These are phyloP conservation scores for Pygmarrhopalites habei DNA, from an alignment of 1,140 invertebrate species.

Conservation along the genomic window DNA sequence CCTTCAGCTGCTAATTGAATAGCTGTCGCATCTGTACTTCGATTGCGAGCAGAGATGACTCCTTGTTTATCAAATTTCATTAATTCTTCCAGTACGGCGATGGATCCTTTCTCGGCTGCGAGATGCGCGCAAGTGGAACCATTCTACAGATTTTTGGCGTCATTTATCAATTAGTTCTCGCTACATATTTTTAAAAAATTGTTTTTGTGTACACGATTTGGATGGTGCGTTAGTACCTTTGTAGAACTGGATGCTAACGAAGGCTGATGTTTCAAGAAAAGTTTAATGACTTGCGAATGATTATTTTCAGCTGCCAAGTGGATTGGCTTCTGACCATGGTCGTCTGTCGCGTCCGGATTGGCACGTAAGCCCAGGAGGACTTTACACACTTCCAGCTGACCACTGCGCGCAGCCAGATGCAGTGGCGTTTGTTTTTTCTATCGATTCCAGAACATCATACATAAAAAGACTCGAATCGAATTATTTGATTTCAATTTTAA, in stretches of 20 bases:
- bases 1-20: conserved; percentile 90
- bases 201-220: too few relatives aligned
- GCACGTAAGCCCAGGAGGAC: conserved; percentile 89
- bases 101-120: conserved; percentile 94
- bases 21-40: conserved; percentile 90
- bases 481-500: too few relatives aligned
- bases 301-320: conserved; percentile 93
- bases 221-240: too few relatives aligned
- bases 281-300: conserved; percentile 93
- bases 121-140: conserved; percentile 88
- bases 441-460: conserved; percentile 3
- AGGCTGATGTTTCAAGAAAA: conserved; percentile 93
- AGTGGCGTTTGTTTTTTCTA: conserved; percentile 76
- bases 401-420: conserved; percentile 77
- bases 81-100: conserved; percentile 93
- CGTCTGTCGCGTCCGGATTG: conserved; percentile 92
- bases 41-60: conserved; percentile 90
- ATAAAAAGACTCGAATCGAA: too few relatives aligned
- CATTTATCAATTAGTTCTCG: too few relatives aligned
- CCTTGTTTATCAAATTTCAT: conserved; percentile 96
- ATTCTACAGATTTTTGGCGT: too few relatives aligned
- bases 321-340: conserved; percentile 82
- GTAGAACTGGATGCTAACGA: conserved; percentile 89
- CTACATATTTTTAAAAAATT: too few relatives aligned
- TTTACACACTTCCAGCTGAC: conserved; percentile 90